Conservation (phyloP, 2,797 vertebrate genomes). For the Thripadectes ignobilis region DNA sequence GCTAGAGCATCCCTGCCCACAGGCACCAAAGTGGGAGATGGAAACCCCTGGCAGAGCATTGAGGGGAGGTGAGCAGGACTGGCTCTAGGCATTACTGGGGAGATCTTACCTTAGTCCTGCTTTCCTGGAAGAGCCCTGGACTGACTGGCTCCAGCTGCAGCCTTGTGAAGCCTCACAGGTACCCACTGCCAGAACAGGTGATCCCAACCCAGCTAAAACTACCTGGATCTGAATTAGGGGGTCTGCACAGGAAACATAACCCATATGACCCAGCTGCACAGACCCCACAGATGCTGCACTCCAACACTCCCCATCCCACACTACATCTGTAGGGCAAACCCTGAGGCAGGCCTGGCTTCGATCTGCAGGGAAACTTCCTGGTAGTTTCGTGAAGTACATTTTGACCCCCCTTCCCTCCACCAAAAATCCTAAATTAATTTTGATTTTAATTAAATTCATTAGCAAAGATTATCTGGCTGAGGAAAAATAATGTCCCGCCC, state of each 20-base stretch:
- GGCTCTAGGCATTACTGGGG: not conserved
- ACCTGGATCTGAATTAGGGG: fast-evolving
- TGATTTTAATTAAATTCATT: slow-evolving; percentile 78
- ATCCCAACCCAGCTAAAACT: not conserved
- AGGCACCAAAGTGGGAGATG: fast-evolving
- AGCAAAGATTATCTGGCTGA: slow-evolving; percentile 74
- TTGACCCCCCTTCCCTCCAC: not conserved
- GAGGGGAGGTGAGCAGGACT: not conserved
- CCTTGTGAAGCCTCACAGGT: fast-evolving
- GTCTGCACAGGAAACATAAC: not conserved
- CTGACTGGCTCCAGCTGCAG: not conserved
- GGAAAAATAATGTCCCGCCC: slow-evolving; percentile 61
- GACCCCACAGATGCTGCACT: not conserved
- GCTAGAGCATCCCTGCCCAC: not conserved
- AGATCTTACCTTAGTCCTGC: not conserved
- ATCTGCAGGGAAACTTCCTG: not conserved
- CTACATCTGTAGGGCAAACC: not conserved
- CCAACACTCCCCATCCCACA: fast-evolving
- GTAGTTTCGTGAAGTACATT: not conserved
- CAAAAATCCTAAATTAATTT: slow-evolving; percentile 69
- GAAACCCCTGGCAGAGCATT: fast-evolving
- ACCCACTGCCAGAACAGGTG: fast-evolving
- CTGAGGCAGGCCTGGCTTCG: fast-evolving
- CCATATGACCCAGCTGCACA: fast-evolving
- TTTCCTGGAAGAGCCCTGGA: not conserved